Evolutionary conservation across 2,113 vertebrate genomes (phyloP), one percentile per base, ranked within the genome.

Genomic region (Pollachius pollachius): DNA sequence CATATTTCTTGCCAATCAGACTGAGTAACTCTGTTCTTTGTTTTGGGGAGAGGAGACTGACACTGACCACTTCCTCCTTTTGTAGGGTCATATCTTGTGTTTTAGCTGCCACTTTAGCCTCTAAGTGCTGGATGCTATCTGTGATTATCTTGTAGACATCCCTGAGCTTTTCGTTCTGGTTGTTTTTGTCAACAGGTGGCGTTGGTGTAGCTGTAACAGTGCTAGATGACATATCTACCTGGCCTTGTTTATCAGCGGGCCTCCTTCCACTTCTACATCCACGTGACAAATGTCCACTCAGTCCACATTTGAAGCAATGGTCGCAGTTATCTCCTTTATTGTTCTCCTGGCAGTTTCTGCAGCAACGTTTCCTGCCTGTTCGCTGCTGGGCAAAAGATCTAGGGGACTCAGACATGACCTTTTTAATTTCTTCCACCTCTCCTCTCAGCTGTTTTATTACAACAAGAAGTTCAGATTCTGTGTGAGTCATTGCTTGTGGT

Each of bases 291-390:
- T 84, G 71, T 0, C 75, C 75, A 58, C 65, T 70, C 9, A 74
- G 69, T 25, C 79, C 79, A 48, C 75, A 81, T 52, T 83, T 84
- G 4, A 84, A 81, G 13, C 78, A 86, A 37, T 81, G 71, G 15
- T 81, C 68, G 19, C 70, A 79, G 1, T 75, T 27, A 0, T 81
- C 69, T 9, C 62, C 71, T 15, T 1, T 34, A 4, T 60, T 65
- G 0, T 16, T 63, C 1, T 79, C 63, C 13, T 81, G 72, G 48
- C 80, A 84, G 0, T 17, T 25, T 18, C 60, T 76, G 5, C 75
- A 82, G 11, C 41, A 67, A 0, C 16, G 3, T 16, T 61, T 80
- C 2, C 52, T 37, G 1, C 9, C 61, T 57, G 19, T 3, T 15
- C 6, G 3, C 1, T 21, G 41, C 57, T 48, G 23, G 1, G 7